Percentiles rank a stretch among this genome's conserved stretches.
Conservation (phyloP, 2,888 invertebrate species). For the Belgica antarctica region DNA sequence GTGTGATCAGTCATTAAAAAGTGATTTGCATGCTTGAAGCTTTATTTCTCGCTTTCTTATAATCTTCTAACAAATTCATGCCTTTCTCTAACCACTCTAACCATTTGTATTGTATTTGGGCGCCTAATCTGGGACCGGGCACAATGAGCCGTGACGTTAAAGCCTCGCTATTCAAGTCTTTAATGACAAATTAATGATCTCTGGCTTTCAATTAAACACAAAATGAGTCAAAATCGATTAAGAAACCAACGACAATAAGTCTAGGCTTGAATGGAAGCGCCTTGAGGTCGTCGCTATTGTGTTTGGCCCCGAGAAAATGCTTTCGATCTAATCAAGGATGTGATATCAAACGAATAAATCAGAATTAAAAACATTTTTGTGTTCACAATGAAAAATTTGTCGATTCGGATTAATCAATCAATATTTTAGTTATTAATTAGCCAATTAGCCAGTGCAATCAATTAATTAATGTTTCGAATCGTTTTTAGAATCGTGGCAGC, state of each 20-base stretch:
- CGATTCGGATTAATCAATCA: not conserved
- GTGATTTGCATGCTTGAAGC: conserved; percentile 5
- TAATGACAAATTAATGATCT: no score
- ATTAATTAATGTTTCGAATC: not conserved
- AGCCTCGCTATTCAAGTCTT: no score
- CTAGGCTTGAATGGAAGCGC: no score
- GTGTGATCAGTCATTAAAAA: not conserved
- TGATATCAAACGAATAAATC: not conserved
- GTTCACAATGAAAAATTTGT: not conserved
- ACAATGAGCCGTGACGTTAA: no score
- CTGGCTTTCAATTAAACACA: no score
- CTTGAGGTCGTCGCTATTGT: no score
- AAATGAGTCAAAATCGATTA: no score
- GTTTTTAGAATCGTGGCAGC: conserved; percentile 51
- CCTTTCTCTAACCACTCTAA: conserved; percentile 37
- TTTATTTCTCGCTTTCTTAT: conserved; percentile 17
- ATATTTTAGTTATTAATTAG: not conserved
- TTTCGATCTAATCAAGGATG: not conserved
- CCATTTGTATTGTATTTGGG: conserved; percentile 43
- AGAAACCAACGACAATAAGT: no score
- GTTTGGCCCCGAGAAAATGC: no score
- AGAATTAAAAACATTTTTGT: not conserved
- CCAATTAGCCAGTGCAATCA: not conserved
- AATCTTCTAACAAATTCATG: conserved; percentile 10
- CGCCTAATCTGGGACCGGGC: no score